Evolutionary conservation across 92 coral and sea anemone genomes (phyloP).

Genomic region (Porites evermanni): DNA sequence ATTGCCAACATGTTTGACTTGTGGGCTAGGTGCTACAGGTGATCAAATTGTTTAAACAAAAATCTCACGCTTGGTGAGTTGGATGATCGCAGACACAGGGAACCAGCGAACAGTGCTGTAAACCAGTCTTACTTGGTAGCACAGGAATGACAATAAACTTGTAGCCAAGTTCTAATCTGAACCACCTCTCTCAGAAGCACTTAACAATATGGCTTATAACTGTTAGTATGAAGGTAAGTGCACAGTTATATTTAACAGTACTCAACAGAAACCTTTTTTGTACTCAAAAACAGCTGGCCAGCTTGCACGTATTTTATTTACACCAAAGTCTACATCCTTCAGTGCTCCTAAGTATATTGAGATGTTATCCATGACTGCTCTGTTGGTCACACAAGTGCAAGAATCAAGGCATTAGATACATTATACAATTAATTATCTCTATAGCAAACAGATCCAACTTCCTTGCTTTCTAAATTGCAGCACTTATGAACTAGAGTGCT

Average conservation of each 20-base stretch:
- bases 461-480: background rate
- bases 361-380: conserved; percentile 48
- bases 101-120: conserved; percentile 47
- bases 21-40: background rate
- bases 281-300: background rate
- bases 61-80: conserved; percentile 10
- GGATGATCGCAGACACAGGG: conserved; percentile 28
- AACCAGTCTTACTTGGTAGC: conserved; percentile 58
- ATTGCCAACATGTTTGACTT: background rate
- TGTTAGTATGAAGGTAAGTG: conserved; percentile 49
- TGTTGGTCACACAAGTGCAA: background rate
- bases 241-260: background rate
- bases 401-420: conserved; percentile 18
- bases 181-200: conserved; percentile 13
- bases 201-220: conserved; percentile 20
- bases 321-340: conserved; percentile 42
- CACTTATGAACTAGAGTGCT: background rate
- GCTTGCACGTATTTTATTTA: conserved; percentile 39
- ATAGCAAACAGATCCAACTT: conserved; percentile 1
- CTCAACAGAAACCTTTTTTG: background rate
- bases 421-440: conserved; percentile 14
- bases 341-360: conserved; percentile 40
- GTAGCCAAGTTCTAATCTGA: background rate
- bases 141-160: conserved; percentile 52
- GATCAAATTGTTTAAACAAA: conserved; percentile 29